Percentiles rank a stretch among this genome's conserved stretches.
Conservation (phyloP, 2,113 vertebrate genomes). For the Scomber japonicus region DNA sequence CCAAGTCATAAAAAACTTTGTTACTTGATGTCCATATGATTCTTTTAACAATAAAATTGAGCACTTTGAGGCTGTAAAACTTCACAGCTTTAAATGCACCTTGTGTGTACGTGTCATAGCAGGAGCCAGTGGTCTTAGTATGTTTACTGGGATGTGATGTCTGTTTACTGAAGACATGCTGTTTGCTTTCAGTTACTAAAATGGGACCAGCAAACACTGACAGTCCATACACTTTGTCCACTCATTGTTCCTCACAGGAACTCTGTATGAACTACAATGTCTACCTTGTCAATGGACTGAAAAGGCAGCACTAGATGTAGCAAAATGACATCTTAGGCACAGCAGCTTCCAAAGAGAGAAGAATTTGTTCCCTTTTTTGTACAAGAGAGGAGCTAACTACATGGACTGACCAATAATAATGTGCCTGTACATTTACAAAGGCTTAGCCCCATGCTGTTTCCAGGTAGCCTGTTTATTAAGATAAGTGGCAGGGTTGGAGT, state of each 20-base stretch:
- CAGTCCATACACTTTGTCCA: not conserved
- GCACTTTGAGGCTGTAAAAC: not conserved
- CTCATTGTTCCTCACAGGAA: not conserved
- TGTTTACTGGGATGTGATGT: constrained; percentile 14
- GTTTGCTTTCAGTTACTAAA: not conserved
- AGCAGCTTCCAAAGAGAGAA: not conserved
- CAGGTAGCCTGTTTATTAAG: too few species aligned
- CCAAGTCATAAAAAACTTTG: not conserved
- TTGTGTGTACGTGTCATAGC: not conserved
- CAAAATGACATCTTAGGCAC: not conserved
- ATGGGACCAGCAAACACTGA: not conserved
- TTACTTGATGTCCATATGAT: not conserved
- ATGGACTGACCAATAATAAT: not conserved
- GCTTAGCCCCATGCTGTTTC: too few species aligned
- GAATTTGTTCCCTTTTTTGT: not conserved
- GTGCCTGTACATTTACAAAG: not conserved
- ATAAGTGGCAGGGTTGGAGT: too few species aligned
- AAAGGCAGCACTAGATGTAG: too few species aligned
- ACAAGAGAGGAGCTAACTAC: not conserved
- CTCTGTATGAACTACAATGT: not conserved
- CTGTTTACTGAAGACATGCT: not conserved
- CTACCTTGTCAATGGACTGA: too few species aligned
- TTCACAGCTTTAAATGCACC: constrained; percentile 15
- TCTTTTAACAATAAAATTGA: not conserved
- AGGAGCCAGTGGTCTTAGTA: constrained; percentile 4